Conservation (phyloP, 2,797 vertebrate genomes). For the Phrynocephalus guinanensis region DNA sequence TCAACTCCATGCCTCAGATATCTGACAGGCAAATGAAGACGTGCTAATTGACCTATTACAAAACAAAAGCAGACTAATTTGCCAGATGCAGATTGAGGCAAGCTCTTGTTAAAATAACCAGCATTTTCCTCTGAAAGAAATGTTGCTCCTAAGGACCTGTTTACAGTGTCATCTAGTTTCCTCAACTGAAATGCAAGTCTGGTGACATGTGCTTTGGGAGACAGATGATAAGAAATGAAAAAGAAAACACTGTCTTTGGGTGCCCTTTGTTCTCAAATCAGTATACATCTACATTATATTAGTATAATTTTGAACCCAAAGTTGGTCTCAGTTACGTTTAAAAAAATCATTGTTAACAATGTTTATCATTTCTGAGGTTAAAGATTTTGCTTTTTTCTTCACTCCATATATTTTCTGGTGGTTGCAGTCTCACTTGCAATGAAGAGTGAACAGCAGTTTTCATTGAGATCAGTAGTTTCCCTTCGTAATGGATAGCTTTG, state of each 20-base stretch:
- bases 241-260: not conserved
- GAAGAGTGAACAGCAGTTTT: slow-evolving; percentile 30
- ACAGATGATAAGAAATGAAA: not conserved
- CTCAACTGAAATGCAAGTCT: slow-evolving; percentile 32
- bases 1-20: too few relatives aligned
- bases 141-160: too few relatives aligned
- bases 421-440: slow-evolving; percentile 24
- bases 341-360: slow-evolving; percentile 28
- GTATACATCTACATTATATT: slow-evolving; percentile 31
- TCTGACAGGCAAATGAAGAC: too few relatives aligned
- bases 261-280: slow-evolving; percentile 53
- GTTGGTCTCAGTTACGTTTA: slow-evolving; percentile 25
- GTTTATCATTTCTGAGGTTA: slow-evolving; percentile 55
- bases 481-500: too few relatives aligned
- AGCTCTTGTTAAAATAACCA: too few relatives aligned
- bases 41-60: too few relatives aligned
- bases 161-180: too few relatives aligned
- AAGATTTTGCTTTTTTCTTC: slow-evolving; percentile 48
- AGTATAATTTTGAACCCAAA: not conserved
- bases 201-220: slow-evolving; percentile 41
- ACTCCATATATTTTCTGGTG: slow-evolving; percentile 52
- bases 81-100: too few relatives aligned
- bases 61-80: too few relatives aligned
- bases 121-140: too few relatives aligned
- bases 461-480: slow-evolving; percentile 43